A percentile compares a stretch with the other conserved stretches of the same genome.
Evolutionary conservation across 2,113 vertebrate species (phyloP).

Genomic region (Fulica atra): DNA sequence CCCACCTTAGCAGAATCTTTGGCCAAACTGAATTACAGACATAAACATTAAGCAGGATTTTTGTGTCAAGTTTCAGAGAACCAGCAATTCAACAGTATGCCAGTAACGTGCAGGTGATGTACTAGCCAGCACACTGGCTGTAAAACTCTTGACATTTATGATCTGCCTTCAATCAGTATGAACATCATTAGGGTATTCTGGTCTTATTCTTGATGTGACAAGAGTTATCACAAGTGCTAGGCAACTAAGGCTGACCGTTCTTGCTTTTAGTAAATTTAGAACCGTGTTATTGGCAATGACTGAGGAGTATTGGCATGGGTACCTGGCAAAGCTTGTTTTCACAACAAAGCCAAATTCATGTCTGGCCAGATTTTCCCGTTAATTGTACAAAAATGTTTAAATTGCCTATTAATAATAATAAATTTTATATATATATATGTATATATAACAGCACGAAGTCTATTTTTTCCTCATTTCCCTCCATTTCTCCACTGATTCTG

Average conservation of each 20-base stretch:
- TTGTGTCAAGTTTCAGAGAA: background rate
- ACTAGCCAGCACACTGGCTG: background rate
- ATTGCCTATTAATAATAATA: background rate
- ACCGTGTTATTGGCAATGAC: background rate
- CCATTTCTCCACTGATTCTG: background rate
- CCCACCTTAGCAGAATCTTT: background rate
- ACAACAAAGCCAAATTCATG: background rate
- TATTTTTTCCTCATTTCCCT: background rate
- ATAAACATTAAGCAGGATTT: background rate
- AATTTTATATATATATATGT: too few relatives aligned
- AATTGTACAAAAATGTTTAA: background rate
- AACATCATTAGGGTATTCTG: background rate
- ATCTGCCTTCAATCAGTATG: background rate
- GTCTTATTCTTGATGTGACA: background rate
- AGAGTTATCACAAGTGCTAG: background rate
- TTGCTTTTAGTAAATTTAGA: background rate
- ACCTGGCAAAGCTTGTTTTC: background rate
- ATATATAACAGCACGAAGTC: background rate
- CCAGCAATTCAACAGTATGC: background rate
- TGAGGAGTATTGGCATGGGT: background rate
- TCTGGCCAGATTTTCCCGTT: background rate
- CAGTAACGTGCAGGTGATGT: background rate
- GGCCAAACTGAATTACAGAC: background rate
- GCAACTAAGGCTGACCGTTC: background rate
- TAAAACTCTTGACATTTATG: background rate